Base-by-base conservation (phyloP, 2,888 invertebrate species). In the Brachypterus glaber region DNA sequence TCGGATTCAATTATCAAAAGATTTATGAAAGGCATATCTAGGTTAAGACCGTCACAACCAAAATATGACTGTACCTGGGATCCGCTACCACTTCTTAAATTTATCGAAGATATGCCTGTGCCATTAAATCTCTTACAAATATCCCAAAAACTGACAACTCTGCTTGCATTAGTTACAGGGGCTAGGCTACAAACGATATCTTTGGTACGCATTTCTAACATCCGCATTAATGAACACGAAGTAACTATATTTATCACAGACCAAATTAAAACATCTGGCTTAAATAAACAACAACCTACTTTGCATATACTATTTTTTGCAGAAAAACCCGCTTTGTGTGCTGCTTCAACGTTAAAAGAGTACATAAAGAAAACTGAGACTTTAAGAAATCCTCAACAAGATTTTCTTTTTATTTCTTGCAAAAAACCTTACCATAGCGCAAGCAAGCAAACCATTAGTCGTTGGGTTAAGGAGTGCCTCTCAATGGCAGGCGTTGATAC, bases 1-100 rank as follows among this genome's bases (percentile, higher is more conserved):
- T 18, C 44, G 17, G 32, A 51, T 33, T 30, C 40, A 4, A 29
- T 37, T 17, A 30, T 53, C n/a, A 47, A 45, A 36, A 29, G 51
- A n/a, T 54, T 51, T 38, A 39, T 55, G 17, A 53, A 44, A 35
- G 51, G 48, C 2, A 39, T 53, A 2, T 40, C 41, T 4, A 47
- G 42, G 12, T 14, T 50, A 26, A 45, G 44, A 32, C 53, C 50
- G 12, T 13, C 39, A 13, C 41, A 26, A 41, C 46, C 49, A 3
- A 49, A 39, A 36, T 52, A 58, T 39, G 43, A 54, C 18, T 16
- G 12, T 5, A 53, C 41, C 1, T 59, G 58, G 57, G 48, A 60
- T 30, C 52, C 55, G 7, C 33, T 35, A 11, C 12, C 17, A 9
- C 43, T 47, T 15, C 30, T 44, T n/a, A 24, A 37, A 7, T 45